These are phyloP conservation scores for Aphrocallistes beatrix DNA, from an alignment of 37 sponge, comb jelly and placozoan species.

Conservation along the genomic window DNA sequence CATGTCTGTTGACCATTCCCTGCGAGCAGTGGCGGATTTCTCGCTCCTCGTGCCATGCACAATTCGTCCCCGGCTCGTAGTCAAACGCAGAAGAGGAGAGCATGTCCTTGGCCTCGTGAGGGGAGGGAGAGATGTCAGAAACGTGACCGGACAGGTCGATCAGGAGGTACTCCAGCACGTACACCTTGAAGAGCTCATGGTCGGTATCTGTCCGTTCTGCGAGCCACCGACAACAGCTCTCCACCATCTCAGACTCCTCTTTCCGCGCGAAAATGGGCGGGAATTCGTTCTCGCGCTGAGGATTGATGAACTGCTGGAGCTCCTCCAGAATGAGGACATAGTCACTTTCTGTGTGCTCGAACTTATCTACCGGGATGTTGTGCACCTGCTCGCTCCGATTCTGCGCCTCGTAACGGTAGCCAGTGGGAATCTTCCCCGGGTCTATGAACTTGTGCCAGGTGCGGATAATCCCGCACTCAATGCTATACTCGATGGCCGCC, in stretches of 20 bases:
- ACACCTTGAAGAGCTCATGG: not conserved
- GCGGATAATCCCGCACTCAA: conserved; percentile 26
- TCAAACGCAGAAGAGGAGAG: conserved; percentile 41
- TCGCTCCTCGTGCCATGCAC: conserved; percentile 37
- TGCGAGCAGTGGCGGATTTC: conserved; percentile 47
- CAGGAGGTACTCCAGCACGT: conserved; percentile 15
- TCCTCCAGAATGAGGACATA: conserved; percentile 35
- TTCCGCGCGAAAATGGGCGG: conserved; percentile 40
- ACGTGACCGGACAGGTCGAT: conserved; percentile 23
- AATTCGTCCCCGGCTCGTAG: conserved; percentile 30
- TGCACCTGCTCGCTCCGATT: conserved; percentile 46
- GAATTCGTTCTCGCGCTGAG: not conserved
- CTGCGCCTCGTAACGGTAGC: conserved; percentile 47
- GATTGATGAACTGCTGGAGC: conserved; percentile 39
- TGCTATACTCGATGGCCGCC: conserved; percentile 43
- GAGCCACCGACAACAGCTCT: conserved; percentile 50
- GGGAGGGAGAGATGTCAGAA: conserved; percentile 3
- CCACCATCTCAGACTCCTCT: conserved; percentile 25
- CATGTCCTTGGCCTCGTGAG: conserved; percentile 26
- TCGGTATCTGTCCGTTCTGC: conserved; percentile 26
- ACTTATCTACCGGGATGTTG: conserved; percentile 44
- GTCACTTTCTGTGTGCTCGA: conserved; percentile 36
- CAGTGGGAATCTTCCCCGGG: conserved; percentile 63
- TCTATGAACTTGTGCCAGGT: conserved; percentile 45
- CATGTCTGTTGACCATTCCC: conserved; percentile 25